Conservation (phyloP, 2,797 vertebrate species). For the Anguilla megastoma region DNA sequence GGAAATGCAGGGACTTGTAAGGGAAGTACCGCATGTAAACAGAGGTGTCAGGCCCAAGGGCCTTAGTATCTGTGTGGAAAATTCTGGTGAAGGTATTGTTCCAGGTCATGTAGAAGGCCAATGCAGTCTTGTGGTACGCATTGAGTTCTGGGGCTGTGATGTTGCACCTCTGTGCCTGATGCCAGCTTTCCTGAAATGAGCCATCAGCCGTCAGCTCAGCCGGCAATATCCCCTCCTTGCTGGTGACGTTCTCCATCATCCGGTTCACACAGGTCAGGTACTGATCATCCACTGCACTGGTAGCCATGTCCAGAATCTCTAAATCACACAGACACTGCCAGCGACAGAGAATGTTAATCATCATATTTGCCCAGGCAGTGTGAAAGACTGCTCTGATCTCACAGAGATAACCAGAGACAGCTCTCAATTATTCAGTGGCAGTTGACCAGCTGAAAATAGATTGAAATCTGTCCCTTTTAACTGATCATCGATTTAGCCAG, state of each 20-base stretch:
- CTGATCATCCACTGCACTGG: constrained; percentile 63
- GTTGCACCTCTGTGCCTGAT: rapidly evolving
- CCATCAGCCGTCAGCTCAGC: constrained; percentile 45
- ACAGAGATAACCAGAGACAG: neutral
- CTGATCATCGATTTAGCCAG: too few species aligned
- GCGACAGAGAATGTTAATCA: neutral
- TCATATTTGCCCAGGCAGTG: neutral
- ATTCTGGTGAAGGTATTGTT: constrained; percentile 47
- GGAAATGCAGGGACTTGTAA: constrained; percentile 69
- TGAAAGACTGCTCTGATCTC: neutral
- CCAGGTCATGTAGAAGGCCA: constrained; percentile 60
- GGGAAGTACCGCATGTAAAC: constrained; percentile 58
- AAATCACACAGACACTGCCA: constrained; percentile 13
- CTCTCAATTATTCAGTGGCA: too few species aligned
- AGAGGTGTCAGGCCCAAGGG: constrained; percentile 51
- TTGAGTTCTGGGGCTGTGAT: neutral
- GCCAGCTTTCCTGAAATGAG: constrained; percentile 50
- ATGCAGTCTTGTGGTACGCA: constrained; percentile 50
- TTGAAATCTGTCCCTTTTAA: too few species aligned
- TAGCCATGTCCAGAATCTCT: constrained; percentile 57
- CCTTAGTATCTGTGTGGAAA: constrained; percentile 57
- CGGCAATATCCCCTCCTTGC: constrained; percentile 44
- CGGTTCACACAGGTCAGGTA: constrained; percentile 53
- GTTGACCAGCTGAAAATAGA: too few species aligned
- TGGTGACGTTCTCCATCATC: constrained; percentile 59